These are phyloP conservation scores for Sisor rabdophorus DNA, from an alignment of 2,113 vertebrate species.

Conservation along the genomic window DNA sequence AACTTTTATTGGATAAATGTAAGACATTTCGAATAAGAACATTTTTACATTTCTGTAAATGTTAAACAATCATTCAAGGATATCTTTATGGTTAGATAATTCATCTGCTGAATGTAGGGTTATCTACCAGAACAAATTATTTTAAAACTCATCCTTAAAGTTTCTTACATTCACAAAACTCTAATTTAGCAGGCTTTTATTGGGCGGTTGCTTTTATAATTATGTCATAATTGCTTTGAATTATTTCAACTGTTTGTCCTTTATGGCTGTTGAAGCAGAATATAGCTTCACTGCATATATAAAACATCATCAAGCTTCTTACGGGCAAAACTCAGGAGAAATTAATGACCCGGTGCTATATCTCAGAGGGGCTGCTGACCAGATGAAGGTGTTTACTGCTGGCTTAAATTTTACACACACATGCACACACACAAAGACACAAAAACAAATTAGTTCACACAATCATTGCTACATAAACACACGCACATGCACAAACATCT, in stretches of 20 bases:
- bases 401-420: conserved; percentile 29
- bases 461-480: conserved; percentile 20
- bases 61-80: no score
- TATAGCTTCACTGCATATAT: conserved; percentile 42
- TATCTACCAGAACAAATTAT: neutral
- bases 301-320: conserved; percentile 39
- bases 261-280: conserved; percentile 46
- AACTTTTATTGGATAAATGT: no score
- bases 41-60: no score
- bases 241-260: conserved; percentile 64
- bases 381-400: conserved; percentile 46
- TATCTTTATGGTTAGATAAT: no score
- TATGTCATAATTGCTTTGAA: conserved; percentile 62
- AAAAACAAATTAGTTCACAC: conserved; percentile 9
- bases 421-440: conserved; percentile 28
- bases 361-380: conserved; percentile 43
- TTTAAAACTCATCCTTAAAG: conserved; percentile 1
- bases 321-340: conserved; percentile 29
- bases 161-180: conserved; percentile 51
- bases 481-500: conserved; percentile 16
- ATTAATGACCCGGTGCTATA: conserved; percentile 45
- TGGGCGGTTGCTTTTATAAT: conserved; percentile 53
- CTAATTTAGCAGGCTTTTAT: conserved; percentile 57
- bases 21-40: no score
- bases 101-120: neutral